Evolutionary conservation across 2,888 invertebrate genomes (phyloP).

Genomic region (Aphodius granarius): DNA sequence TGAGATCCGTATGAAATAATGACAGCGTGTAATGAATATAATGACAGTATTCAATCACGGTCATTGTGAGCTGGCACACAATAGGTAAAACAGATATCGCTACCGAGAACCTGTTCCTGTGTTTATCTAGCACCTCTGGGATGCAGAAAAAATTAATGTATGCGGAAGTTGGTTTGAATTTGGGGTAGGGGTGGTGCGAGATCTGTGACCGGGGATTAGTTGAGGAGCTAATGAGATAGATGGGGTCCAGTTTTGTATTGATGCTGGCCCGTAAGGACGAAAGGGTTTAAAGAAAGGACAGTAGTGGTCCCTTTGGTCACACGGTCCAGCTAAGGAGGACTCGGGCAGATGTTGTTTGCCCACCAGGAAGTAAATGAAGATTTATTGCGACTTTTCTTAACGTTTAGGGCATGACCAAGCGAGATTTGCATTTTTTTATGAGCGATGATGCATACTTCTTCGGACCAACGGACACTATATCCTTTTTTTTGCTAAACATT

Average conservation of each 20-base stretch:
- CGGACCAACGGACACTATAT: background rate
- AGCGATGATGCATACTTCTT: background rate
- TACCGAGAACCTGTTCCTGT: background rate
- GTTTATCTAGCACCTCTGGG: constrained; percentile 3
- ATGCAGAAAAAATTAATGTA: background rate
- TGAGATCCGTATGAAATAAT: background rate
- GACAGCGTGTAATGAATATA: background rate
- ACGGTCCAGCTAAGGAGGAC: constrained; percentile 3
- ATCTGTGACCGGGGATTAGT: constrained; percentile 3
- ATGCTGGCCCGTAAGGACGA: background rate
- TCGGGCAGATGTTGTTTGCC: background rate
- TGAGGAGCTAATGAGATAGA: background rate
- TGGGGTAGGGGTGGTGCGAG: background rate
- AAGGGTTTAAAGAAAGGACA: background rate
- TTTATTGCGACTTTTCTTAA: constrained; percentile 2
- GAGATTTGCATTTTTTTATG: background rate
- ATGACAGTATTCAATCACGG: constrained; percentile 13
- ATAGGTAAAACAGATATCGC: background rate
- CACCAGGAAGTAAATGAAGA: constrained; percentile 5
- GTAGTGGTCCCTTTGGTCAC: constrained; percentile 11
- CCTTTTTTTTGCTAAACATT: background rate
- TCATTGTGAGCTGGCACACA: constrained; percentile 5
- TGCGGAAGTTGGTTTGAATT: constrained; percentile 4
- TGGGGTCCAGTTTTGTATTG: background rate
- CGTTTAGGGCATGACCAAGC: background rate